phyloP scores from a whole-genome alignment of 2,797 vertebrate species.

The Sorex maritimensis region DNA sequence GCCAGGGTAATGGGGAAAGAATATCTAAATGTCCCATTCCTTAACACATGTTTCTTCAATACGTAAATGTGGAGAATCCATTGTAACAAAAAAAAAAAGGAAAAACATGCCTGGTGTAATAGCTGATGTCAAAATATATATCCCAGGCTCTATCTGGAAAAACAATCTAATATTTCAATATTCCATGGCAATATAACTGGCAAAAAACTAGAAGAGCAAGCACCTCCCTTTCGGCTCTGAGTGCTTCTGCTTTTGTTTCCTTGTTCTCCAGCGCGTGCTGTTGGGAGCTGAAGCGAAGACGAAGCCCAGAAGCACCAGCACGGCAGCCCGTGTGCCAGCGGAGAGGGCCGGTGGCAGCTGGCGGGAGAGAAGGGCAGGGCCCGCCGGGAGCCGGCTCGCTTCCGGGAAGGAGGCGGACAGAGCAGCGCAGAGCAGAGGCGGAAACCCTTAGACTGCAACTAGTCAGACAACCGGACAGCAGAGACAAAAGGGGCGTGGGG shows the following conservation, averaged over 20 bases:
- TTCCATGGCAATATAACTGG: background rate
- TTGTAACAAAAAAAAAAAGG: background rate
- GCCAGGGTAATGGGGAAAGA: background rate
- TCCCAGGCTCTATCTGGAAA: too few relatives aligned
- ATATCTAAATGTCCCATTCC: background rate
- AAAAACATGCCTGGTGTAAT: background rate
- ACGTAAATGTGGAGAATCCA: background rate
- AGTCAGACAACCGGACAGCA: slow-evolving; percentile 20
- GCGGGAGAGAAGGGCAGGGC: background rate
- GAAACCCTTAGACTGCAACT: slow-evolving; percentile 13
- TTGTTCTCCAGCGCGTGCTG: slow-evolving; percentile 8
- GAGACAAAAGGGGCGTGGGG: background rate
- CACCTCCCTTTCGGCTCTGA: background rate
- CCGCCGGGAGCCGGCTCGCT: background rate
- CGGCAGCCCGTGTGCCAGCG: background rate
- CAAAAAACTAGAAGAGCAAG: background rate
- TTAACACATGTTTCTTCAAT: slow-evolving; percentile 13
- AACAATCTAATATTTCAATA: background rate
- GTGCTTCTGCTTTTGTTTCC: background rate
- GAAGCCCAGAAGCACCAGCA: slow-evolving; percentile 31
- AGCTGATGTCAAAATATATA: slow-evolving; percentile 5
- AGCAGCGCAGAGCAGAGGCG: slow-evolving; percentile 58
- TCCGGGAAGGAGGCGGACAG: background rate
- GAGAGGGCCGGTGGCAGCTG: slow-evolving; percentile 42
- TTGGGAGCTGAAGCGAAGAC: slow-evolving; percentile 30